A percentile compares a stretch with the other conserved stretches of the same genome.
phyloP scores from a whole-genome alignment of 1,140 invertebrate genomes.

The Aporrectodea caliginosa region DNA sequence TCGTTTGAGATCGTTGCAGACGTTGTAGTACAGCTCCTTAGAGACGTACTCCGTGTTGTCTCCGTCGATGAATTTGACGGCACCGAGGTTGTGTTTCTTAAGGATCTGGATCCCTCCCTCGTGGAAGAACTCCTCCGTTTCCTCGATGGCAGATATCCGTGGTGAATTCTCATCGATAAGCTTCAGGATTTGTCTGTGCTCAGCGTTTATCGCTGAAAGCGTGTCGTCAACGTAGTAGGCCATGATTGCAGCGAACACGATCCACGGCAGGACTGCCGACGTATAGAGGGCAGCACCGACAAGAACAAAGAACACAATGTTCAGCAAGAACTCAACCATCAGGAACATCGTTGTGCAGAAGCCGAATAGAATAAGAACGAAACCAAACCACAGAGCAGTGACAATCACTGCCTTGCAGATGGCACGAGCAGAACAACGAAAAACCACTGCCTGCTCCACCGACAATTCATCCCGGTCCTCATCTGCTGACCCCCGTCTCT shows the following conservation, averaged over 20 bases:
- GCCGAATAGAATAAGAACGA: constrained; percentile 27
- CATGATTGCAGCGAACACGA: constrained; percentile 14
- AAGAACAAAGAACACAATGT: constrained; percentile 29
- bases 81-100: constrained; percentile 31
- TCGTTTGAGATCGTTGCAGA: constrained; percentile 29
- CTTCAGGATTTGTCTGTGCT: constrained; percentile 26
- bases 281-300: constrained; percentile 22
- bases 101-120: constrained; percentile 25
- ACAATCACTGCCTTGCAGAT: constrained; percentile 21
- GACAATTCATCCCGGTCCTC: not conserved
- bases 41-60: constrained; percentile 34
- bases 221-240: constrained; percentile 24
- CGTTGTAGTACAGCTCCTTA: constrained; percentile 33
- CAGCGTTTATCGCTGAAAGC: constrained; percentile 22
- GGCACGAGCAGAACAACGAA: not conserved
- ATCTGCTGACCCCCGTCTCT: not conserved
- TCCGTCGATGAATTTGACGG: constrained; percentile 35
- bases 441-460: not conserved
- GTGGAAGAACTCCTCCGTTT: constrained; percentile 21
- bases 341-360: constrained; percentile 31
- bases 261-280: constrained; percentile 25
- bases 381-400: constrained; percentile 26
- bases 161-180: constrained; percentile 35
- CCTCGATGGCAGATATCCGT: constrained; percentile 27
- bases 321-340: constrained; percentile 27